These are phyloP conservation scores for Capreolus pygargus DNA, from an alignment of 2,113 vertebrate genomes.

Conservation along the genomic window DNA sequence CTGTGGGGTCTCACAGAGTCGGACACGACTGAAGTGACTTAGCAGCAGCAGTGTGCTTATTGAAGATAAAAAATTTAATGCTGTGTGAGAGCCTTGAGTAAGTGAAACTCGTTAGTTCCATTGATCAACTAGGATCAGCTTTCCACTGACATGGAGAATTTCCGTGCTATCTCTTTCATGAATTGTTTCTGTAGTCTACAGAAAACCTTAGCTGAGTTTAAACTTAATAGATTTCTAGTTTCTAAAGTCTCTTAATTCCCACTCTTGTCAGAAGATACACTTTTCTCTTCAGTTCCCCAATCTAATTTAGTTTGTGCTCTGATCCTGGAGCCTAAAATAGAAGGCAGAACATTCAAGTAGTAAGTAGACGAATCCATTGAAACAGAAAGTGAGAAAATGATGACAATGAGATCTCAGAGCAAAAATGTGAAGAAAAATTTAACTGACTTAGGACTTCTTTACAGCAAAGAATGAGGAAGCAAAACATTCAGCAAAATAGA, in stretches of 20 bases:
- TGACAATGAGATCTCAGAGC: not conserved
- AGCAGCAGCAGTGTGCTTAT: not conserved
- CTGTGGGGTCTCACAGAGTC: too few species aligned
- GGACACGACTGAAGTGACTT: too few species aligned
- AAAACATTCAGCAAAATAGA: not conserved
- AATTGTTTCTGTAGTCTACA: not conserved
- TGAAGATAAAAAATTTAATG: not conserved
- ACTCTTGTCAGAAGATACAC: slow-evolving; percentile 37
- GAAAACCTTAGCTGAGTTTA: slow-evolving; percentile 33
- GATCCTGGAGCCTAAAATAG: slow-evolving; percentile 49
- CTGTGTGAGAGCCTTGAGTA: not conserved
- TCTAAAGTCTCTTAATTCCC: slow-evolving; percentile 55
- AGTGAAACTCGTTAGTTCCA: not conserved
- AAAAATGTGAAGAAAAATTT: not conserved
- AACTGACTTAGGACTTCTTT: not conserved
- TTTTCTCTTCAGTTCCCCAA: slow-evolving; percentile 25
- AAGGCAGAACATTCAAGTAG: slow-evolving; percentile 38
- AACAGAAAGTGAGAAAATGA: slow-evolving; percentile 10
- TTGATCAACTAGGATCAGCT: not conserved
- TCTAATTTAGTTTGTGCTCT: slow-evolving; percentile 63
- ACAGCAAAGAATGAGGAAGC: not conserved
- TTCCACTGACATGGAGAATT: not conserved
- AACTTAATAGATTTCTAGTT: slow-evolving; percentile 55
- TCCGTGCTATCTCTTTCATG: not conserved
- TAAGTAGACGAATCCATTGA: slow-evolving; percentile 37